A percentile compares a stretch with the other conserved stretches of the same genome.
These are phyloP conservation scores for Chelonus formosanus DNA, from an alignment of 2,888 invertebrate genomes.

Conservation along the genomic window DNA sequence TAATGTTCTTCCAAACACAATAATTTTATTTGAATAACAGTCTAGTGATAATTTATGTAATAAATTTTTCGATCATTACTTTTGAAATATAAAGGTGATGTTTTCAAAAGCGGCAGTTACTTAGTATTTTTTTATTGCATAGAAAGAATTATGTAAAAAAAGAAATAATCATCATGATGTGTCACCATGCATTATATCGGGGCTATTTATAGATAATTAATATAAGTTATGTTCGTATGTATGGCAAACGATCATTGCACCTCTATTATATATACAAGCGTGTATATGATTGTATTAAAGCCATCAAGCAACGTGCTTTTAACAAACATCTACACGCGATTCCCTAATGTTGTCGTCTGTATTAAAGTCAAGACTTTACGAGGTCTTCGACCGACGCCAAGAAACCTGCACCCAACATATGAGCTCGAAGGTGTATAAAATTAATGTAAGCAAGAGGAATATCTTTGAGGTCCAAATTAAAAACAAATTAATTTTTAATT, in stretches of 20 bases:
- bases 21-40: too few species aligned
- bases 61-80: too few species aligned
- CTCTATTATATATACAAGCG: slow-evolving; percentile 15
- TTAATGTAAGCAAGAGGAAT: slow-evolving; percentile 34
- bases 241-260: too few species aligned
- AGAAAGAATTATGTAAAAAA: too few species aligned
- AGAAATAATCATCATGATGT: too few species aligned
- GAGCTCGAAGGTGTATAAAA: slow-evolving; percentile 22
- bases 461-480: neutral
- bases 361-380: slow-evolving; percentile 41
- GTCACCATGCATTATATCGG: too few species aligned
- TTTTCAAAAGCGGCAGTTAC: too few species aligned
- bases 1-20: neutral
- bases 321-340: slow-evolving; percentile 35
- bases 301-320: slow-evolving; percentile 8
- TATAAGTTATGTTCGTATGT: too few species aligned
- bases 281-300: slow-evolving; percentile 3
- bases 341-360: slow-evolving; percentile 37
- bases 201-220: too few species aligned
- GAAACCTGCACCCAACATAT: slow-evolving; percentile 39
- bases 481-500: slow-evolving; percentile 1
- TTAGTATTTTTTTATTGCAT: too few species aligned
- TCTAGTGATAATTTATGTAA: too few species aligned
- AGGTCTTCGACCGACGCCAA: slow-evolving; percentile 43
- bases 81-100: too few species aligned